phyloP scores from a whole-genome alignment of 2,113 vertebrate species.

The Castor canadensis region DNA sequence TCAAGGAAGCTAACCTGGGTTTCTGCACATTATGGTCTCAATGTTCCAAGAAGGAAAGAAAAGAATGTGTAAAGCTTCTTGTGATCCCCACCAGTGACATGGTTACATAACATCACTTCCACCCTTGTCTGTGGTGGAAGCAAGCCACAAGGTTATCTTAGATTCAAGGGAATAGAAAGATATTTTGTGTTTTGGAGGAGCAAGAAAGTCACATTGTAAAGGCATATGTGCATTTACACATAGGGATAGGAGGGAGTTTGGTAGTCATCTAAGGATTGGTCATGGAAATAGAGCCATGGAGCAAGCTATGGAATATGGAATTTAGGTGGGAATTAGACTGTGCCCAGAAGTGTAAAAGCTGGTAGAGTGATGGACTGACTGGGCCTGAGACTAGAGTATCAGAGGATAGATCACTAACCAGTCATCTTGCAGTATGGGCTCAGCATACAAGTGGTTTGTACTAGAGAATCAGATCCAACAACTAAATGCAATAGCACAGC shows the following conservation, averaged over 20 bases:
- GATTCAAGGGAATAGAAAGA: neutral
- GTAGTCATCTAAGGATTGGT: neutral
- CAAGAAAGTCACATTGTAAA: neutral
- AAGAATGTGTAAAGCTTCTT: neutral
- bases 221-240: neutral
- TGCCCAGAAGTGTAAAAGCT: neutral
- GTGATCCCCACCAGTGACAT: neutral
- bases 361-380: neutral
- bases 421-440: neutral
- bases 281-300: neutral
- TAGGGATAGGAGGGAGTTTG: neutral
- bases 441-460: neutral
- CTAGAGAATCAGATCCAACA: neutral
- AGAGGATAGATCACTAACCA: neutral
- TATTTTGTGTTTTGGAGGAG: neutral
- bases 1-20: neutral
- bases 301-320: neutral
- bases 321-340: neutral
- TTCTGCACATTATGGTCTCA: neutral
- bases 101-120: neutral
- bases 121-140: neutral
- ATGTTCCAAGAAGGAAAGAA: neutral
- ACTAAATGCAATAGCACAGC: neutral
- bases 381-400: neutral
- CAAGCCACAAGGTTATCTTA: neutral